Evolutionary conservation across 2,888 invertebrate genomes (phyloP).

Genomic region (Temnothorax unifasciatus): DNA sequence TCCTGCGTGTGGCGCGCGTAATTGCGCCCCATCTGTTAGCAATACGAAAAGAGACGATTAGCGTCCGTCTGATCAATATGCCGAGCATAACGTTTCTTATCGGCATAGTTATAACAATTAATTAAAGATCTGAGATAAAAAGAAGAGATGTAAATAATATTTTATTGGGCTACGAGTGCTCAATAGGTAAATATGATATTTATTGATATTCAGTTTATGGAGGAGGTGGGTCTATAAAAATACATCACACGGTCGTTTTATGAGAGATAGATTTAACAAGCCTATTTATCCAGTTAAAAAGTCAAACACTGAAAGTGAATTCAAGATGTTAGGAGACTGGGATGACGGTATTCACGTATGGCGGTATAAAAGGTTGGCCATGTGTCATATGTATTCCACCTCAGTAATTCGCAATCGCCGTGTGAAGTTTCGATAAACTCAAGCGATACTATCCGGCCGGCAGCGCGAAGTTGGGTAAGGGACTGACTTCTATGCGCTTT

Average conservation of each 20-base stretch:
- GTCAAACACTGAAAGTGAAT: background rate
- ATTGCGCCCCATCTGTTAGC: conserved; percentile 20
- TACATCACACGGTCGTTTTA: background rate
- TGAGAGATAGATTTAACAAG: background rate
- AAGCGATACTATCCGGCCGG: background rate
- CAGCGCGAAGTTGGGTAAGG: conserved; percentile 14
- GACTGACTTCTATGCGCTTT: conserved; percentile 74
- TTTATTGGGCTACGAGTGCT: background rate
- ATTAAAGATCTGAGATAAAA: background rate
- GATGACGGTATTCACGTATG: background rate
- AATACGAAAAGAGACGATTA: background rate
- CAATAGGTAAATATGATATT: background rate
- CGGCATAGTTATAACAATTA: background rate
- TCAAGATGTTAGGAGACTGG: background rate
- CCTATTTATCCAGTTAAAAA: background rate
- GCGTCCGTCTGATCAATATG: background rate
- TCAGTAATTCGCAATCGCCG: conserved; percentile 2
- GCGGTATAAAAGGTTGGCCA: conserved; percentile 1
- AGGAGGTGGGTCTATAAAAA: background rate
- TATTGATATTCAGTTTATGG: background rate
- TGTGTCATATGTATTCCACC: conserved; percentile 9
- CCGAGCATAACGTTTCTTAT: background rate
- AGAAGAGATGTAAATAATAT: background rate
- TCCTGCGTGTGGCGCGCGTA: conserved; percentile 3
- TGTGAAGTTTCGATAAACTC: conserved; percentile 41